Conservation (phyloP, 1,140 invertebrate species). For the Physella acuta region DNA sequence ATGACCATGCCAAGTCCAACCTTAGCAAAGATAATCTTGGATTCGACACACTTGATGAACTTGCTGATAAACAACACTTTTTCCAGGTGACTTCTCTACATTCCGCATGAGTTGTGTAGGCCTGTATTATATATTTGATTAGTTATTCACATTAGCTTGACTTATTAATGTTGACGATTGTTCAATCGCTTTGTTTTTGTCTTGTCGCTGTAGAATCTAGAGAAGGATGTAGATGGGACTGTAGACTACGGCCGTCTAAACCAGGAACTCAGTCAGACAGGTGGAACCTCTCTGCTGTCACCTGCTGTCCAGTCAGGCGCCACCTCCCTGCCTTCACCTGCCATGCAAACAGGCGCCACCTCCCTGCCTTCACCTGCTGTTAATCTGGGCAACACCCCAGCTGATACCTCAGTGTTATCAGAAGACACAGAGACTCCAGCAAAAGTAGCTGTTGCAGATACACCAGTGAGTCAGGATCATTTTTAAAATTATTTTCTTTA, state of each 20-base stretch:
- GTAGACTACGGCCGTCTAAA: constrained; percentile 50
- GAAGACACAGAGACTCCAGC: no score
- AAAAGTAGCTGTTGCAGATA: no score
- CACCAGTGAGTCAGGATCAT: no score
- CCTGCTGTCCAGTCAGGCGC: constrained; percentile 20
- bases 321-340: no score
- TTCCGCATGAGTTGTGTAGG: no score
- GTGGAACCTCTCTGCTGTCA: constrained; percentile 33
- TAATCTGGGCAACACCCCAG: no score
- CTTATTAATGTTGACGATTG: not conserved
- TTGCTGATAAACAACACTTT: constrained; percentile 51
- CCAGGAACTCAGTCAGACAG: constrained; percentile 50
- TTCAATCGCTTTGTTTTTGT: not conserved
- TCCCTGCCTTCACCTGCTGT: no score
- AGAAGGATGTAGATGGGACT: constrained; percentile 43
- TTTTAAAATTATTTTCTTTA: no score
- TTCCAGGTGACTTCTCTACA: constrained; percentile 43
- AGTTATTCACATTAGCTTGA: no score
- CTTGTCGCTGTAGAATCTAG: constrained; percentile 39
- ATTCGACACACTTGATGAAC: constrained; percentile 52
- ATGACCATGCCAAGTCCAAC: not conserved
- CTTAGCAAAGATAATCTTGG: constrained; percentile 28
- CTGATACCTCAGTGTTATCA: no score
- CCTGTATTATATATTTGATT: no score
- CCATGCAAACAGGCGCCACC: no score